A percentile compares a stretch with the other conserved stretches of the same genome.
phyloP scores from a whole-genome alignment of 2,888 invertebrate genomes.

The Drosophila setosimentum region DNA sequence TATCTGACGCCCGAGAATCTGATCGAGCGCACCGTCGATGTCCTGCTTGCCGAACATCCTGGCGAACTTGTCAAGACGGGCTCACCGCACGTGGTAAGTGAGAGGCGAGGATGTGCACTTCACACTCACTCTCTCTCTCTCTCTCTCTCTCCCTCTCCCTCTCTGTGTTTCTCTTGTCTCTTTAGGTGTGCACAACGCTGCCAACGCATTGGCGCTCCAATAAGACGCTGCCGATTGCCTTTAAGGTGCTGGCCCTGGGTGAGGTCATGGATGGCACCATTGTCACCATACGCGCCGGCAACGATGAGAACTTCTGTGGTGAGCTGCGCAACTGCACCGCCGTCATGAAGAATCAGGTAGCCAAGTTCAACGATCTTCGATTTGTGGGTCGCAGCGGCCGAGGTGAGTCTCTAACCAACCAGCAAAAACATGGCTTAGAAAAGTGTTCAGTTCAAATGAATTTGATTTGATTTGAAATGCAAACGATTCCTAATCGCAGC shows the following conservation, averaged over 20 bases:
- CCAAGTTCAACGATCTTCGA: slow-evolving; percentile 98
- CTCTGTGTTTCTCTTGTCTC: neutral
- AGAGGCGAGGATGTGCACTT: neutral
- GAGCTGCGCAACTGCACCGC: slow-evolving; percentile 97
- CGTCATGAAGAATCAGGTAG: slow-evolving; percentile 98
- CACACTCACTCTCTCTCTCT: neutral
- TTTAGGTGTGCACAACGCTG: slow-evolving; percentile 92
- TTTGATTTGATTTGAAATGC: neutral
- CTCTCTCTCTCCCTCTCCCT: neutral
- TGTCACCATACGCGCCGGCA: slow-evolving; percentile 97
- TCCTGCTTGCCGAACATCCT: slow-evolving; percentile 94
- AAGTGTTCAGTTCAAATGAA: neutral
- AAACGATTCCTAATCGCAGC: neutral
- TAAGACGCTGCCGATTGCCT: slow-evolving; percentile 97
- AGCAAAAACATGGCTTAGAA: neutral
- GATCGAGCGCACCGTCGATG: slow-evolving; percentile 93
- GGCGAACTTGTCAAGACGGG: slow-evolving; percentile 97
- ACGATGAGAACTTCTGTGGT: slow-evolving; percentile 98
- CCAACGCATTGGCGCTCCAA: slow-evolving; percentile 99
- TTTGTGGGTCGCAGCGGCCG: slow-evolving; percentile 98
- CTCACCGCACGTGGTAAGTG: slow-evolving; percentile 93
- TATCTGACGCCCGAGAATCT: slow-evolving; percentile 92
- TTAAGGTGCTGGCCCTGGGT: slow-evolving; percentile 96
- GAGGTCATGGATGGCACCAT: slow-evolving; percentile 97
- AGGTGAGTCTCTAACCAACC: slow-evolving; percentile 89